Evolutionary conservation across 2,888 invertebrate species (phyloP), one percentile per base, ranked within the genome.

Genomic region (Ichneumon xanthorius): DNA sequence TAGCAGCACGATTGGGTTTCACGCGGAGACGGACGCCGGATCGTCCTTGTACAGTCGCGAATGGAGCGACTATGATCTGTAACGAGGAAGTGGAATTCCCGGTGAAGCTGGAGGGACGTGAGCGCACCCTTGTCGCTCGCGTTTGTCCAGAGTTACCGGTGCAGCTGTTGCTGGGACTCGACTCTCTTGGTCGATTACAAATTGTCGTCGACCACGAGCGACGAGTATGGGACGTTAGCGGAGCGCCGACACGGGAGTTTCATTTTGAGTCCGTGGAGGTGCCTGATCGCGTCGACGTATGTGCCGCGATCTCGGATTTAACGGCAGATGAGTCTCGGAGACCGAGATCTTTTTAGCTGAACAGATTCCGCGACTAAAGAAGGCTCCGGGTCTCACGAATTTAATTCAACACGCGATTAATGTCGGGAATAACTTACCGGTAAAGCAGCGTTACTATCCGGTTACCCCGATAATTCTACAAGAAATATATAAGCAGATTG

Each of bases 61-160:
- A 80, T n/a, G 72, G 65, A 2, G 26, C 53, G 1, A 14, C 22
- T 0, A 72, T 80, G 0, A 7, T 40, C 1, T 80, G 80, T 26
- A 19, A 65, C 19, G 72, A 72, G 19, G 65, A 65, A 40, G 53
- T 80, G 2, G 63, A 63, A 6, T 79, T 79, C 14, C 50, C 50
- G 50, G 70, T 53, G 30, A 53, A 7, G 33, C 45, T 71, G 22
- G 53, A 53, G 16, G 71, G 33, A 14, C 50, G 71, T 9, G 53
- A 71, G 48, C 30, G 30, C 0, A 50, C 30, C 33, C 53, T 71
- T n/a, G 50, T 71, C 5, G 71, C 71, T n/a, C 48, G 71, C 2
- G 71, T 71, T 16, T 53, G 50, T 19, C 19, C 50, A 11, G 30
- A 16, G 7, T 53, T 71, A n/a, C 71, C 71, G 71, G 71, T 71